Conservation (phyloP, 2,888 invertebrate genomes). For the Melangyna quadrimaculata region DNA sequence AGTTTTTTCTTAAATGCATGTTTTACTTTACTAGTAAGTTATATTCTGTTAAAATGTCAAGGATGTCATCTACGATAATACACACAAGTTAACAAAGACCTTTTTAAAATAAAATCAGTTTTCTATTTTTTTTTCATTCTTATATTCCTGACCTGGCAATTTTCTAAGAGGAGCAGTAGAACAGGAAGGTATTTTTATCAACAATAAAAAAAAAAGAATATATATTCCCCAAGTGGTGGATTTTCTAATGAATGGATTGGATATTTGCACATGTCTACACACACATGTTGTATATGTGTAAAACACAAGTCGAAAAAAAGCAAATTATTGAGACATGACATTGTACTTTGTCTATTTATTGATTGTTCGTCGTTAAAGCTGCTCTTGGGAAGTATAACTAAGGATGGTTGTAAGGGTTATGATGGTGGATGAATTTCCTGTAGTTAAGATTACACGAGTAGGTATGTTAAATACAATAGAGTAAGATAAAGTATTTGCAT, state of each 20-base stretch:
- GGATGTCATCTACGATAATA: not conserved
- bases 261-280: not conserved
- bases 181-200: not conserved
- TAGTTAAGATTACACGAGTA: not conserved
- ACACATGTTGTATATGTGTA: not conserved
- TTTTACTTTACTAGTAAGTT: not conserved
- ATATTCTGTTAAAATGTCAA: slow-evolving; percentile 7
- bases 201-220: not conserved
- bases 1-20: not conserved
- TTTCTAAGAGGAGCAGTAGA: not conserved
- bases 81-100: not conserved
- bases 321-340: slow-evolving; percentile 54
- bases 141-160: not conserved
- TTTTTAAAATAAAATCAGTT: not conserved
- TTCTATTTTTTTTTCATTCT: too few species aligned
- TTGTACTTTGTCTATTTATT: slow-evolving; percentile 25
- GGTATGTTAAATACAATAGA: not conserved
- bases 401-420: not conserved
- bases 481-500: not conserved
- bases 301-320: not conserved
- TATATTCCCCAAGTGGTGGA: slow-evolving; percentile 7
- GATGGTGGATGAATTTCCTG: not conserved
- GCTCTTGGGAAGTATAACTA: not conserved
- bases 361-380: slow-evolving; percentile 10
- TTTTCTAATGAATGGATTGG: slow-evolving; percentile 37